These are phyloP conservation scores for Tenthredo livida DNA, from an alignment of 2,888 invertebrate species.

Conservation along the genomic window DNA sequence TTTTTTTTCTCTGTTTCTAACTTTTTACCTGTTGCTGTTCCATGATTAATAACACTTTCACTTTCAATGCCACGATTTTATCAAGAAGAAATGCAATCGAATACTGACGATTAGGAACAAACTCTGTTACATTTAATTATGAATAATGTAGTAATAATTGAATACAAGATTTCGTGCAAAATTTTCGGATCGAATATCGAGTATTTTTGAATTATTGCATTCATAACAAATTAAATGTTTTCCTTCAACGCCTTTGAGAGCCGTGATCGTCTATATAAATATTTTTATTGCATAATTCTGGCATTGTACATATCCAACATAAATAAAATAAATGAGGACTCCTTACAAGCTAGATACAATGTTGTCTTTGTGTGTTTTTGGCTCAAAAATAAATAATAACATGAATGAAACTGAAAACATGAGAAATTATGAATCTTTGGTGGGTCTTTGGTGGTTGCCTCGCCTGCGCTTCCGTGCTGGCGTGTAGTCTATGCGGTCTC, in stretches of 20 bases:
- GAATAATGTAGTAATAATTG: neutral
- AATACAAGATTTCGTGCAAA: neutral
- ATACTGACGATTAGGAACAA: neutral
- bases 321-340: no score
- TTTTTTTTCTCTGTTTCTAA: neutral
- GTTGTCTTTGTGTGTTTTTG: no score
- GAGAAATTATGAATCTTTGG: no score
- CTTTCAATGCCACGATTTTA: neutral
- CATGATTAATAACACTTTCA: neutral
- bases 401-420: no score
- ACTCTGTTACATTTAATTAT: neutral
- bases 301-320: no score
- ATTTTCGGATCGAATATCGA: neutral
- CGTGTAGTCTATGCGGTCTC: no score
- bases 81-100: neutral
- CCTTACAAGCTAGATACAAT: no score
- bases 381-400: no score
- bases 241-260: neutral
- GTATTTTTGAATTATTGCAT: neutral
- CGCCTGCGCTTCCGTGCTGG: no score
- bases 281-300: no score
- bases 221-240: neutral
- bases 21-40: neutral
- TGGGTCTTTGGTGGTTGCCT: no score
- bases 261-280: constrained; percentile 66